Evolutionary conservation across 2,113 vertebrate genomes (phyloP), one percentile per base, ranked within the genome.

Genomic region (Brachyistius frenatus): DNA sequence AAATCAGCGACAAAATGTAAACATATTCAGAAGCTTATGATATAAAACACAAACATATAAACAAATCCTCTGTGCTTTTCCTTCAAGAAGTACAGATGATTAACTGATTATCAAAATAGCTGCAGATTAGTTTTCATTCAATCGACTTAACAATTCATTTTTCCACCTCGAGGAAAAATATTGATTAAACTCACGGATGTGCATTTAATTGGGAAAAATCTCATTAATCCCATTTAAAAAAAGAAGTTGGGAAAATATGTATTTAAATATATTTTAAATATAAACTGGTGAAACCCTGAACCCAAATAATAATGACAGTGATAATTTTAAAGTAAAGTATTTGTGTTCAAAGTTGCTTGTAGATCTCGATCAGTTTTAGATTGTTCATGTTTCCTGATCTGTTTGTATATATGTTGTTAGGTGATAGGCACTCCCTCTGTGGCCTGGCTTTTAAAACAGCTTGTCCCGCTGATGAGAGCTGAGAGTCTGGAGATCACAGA

Each of bases 401-500:
- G 15, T 80, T 9, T 57, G 2, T n/a, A 10, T 41, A 8, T 68
- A 3, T 73, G 36, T 39, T 81, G 63, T 55, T 46, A 5, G 98
- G 96, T 97, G 81, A 98, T 99, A 52, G 98, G 98, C 80, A 99
- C 97, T 10, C 97, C 98, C 1, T 99, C 98, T 33, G 96, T 99
- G 69, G 97, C 97, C 53, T 97, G 97, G 90, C 94, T 99, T 54
- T 90, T 99, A 67, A 99, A 99, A 86, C 97, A 99, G 79, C 93
- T 99, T 53, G 98, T 99, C 83, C 98, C 98, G 47, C 91, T 99
- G 93, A 99, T 99, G 98, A 97, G 98, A 91, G 95, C 96, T 36
- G 98, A 99, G 92, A 98, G 97, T 93, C 95, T 99, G 87, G 98
- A 99, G 94, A 97, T 99, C 93, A 99, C 98, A 32, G 98, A 99